Evolutionary conservation across 64 coral and sea anemone species (phyloP), one percentile per base, ranked within the genome.

Genomic region (Montipora foliosa): DNA sequence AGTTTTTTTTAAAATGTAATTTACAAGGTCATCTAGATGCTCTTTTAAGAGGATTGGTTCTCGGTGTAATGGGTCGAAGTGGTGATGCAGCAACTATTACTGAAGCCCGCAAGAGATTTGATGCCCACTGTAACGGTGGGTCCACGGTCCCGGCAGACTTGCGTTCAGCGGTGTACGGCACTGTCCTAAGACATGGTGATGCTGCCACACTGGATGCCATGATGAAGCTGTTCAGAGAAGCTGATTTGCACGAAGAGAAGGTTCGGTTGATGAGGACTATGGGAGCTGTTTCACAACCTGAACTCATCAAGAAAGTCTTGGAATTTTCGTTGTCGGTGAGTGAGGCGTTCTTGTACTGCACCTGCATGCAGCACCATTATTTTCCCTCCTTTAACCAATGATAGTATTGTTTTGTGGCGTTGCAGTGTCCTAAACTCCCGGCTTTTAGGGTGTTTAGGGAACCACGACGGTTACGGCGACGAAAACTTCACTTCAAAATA

Each of bases 241-340:
- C 94, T 21, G 97, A 99, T 49, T 68, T 99, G 10, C 91, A 99
- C 9, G 97, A 99, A 29, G 97, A 99, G 77, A 89, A 87, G 47
- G 92, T 96, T 2, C 76, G 97, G 81, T 20, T 99, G 6, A 94
- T 99, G 97, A 78, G 91, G 13, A 94, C 89, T 52, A 99, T 99
- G 97, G 97, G 97, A 2, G 77, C 76, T 3, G 94, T 99, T 8
- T 94, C 83, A 37, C 81, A 99, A 58, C 92, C 94, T 50, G 89
- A 94, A 17, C 91, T 99, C 16, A 99, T 99, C 49, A 93, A 92
- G 46, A 93, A 95, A 92, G 97, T 99, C 7, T 76, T 99, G 11
- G 89, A 96, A 60, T 99, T 99, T 79, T 78, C 97, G 14, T 17
- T 99, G 10, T 99, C 97, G 55, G 97, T 99, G 64, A 92, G 92